Percentiles rank a stretch among this genome's conserved stretches.
phyloP scores from a whole-genome alignment of 64 coral and sea anemone genomes.

The Dendronephthya gigantea region DNA sequence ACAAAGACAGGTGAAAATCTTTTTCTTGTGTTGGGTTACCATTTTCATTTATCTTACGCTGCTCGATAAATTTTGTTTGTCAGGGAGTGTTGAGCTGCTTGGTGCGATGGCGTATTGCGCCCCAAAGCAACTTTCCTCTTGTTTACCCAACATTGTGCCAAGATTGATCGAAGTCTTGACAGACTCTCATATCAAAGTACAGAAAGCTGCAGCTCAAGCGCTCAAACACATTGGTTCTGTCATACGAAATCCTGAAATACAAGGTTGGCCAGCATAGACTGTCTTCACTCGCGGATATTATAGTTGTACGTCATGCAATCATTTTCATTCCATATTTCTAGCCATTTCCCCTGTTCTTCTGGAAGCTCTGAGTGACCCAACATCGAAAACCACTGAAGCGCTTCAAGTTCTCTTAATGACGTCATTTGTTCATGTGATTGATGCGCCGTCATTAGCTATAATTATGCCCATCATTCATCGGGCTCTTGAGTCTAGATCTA shows the following conservation, averaged over 20 bases:
- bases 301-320: too few relatives aligned
- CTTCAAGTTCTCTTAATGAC: constrained; percentile 71
- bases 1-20: constrained; percentile 83
- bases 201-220: constrained; percentile 85
- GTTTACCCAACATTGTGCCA: constrained; percentile 88
- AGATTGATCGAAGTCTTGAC: constrained; percentile 69
- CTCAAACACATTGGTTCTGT: constrained; percentile 89
- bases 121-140: constrained; percentile 83
- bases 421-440: constrained; percentile 96
- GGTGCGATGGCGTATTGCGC: constrained; percentile 97
- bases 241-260: constrained; percentile 85
- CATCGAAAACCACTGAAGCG: constrained; percentile 68
- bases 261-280: constrained; percentile 58
- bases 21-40: background rate
- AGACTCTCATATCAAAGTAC: constrained; percentile 85
- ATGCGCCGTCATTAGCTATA: constrained; percentile 80
- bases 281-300: too few relatives aligned
- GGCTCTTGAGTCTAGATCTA: constrained; percentile 65
- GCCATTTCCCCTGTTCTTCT: constrained; percentile 83
- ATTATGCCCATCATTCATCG: constrained; percentile 97
- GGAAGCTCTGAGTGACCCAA: constrained; percentile 82
- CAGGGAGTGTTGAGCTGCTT: constrained; percentile 85
- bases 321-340: constrained; percentile 1
- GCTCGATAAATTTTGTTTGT: too few relatives aligned
- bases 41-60: too few relatives aligned